Base-by-base conservation (phyloP, 2,888 invertebrate species). In the Melinaea menophilus region DNA sequence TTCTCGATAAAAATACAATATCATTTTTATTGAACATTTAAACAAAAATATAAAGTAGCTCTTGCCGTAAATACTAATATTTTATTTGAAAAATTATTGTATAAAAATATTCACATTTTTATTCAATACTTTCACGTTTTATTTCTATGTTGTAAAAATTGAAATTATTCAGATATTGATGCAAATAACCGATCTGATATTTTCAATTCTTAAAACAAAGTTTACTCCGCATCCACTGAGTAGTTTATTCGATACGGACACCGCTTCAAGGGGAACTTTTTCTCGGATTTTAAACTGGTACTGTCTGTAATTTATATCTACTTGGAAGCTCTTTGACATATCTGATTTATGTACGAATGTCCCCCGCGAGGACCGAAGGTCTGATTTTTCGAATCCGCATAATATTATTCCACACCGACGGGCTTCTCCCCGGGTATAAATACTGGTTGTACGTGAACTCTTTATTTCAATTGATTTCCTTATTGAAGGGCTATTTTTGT, bases 311-410 rank as follows among this genome's bases (percentile, higher is more conserved):
- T 86, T 85, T 85, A 85, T 86, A 75, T 78, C 75, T 69, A 76
- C 76, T 75, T 76, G 73, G 74, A 76, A 73, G 71, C 77, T 78
- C 79, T 85, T 85, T 84, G 87, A 85, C 86, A 83, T 75, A 75
- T 66, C 79, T 84, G 87, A 87, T 85, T 87, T 85, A 87, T 84
- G 77, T 72, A 66, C 71, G 72, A 70, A 76, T 72, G 69, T 69
- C 66, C 69, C 73, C 66, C 66, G 66, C 72, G 71, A 69, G 66
- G 67, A 69, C 70, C 64, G 55, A 68, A 68, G 60, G 63, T 65
- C 64, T 69, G 69, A 69, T 72, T 72, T 67, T 66, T 59, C 64
- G 62, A 72, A 71, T 69, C 70, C 66, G 57, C 51, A 62, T 51
- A 54, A 61, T 70, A 59, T 63, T 51, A 51, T 51, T 51, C 51